Evolutionary conservation across 1,140 invertebrate species (phyloP).

Genomic region (Sinonovacula constricta): DNA sequence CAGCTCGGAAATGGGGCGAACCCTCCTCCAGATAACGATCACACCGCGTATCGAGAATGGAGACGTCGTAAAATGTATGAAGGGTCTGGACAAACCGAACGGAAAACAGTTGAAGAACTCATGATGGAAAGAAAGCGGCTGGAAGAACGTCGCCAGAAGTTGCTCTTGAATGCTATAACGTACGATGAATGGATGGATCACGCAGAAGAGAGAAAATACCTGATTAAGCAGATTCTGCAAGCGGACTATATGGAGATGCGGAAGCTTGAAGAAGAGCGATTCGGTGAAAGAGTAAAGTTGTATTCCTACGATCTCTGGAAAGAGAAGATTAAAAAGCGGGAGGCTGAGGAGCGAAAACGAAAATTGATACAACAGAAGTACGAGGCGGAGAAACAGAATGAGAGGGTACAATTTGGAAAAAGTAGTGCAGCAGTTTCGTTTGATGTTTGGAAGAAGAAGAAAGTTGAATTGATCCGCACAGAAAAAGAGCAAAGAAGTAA

Average conservation of each 20-base stretch:
- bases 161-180: conserved; percentile 64
- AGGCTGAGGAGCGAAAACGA: conserved; percentile 46
- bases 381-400: conserved; percentile 50
- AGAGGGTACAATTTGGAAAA: conserved; percentile 17
- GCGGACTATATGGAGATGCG: conserved; percentile 60
- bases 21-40: conserved; percentile 50
- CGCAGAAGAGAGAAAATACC: conserved; percentile 55
- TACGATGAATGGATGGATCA: conserved; percentile 70
- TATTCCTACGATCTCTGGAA: conserved; percentile 57
- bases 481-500: not conserved
- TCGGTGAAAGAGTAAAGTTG: conserved; percentile 40
- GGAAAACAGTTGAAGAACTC: conserved; percentile 51
- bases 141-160: conserved; percentile 65
- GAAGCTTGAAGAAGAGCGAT: conserved; percentile 56
- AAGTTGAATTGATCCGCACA: not conserved
- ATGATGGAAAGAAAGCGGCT: conserved; percentile 56
- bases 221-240: conserved; percentile 64
- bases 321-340: conserved; percentile 24
- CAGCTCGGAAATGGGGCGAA: conserved; percentile 48
- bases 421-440: conserved; percentile 48
- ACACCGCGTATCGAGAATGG: conserved; percentile 60
- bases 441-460: conserved; percentile 50
- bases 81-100: conserved; percentile 27
- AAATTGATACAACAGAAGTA: conserved; percentile 47
- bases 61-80: conserved; percentile 27